phyloP scores from a whole-genome alignment of 35 echinoderm and acorn worm species.

The Lytechinus variegatus region DNA sequence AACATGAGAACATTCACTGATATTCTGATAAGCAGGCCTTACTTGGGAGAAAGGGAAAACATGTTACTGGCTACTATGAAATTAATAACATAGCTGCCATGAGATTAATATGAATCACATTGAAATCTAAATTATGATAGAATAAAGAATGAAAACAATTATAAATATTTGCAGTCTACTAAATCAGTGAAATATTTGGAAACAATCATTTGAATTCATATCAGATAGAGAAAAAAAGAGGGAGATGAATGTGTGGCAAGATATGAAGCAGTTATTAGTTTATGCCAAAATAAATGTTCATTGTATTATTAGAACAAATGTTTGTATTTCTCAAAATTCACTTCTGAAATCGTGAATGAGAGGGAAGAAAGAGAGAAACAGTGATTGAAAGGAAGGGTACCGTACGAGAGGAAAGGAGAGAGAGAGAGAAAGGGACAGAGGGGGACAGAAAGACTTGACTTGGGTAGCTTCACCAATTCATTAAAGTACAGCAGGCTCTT shows the following conservation, averaged over 20 bases:
- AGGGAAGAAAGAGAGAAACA: background rate
- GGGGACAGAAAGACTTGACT: background rate
- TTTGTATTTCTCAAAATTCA: background rate
- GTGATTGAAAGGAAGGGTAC: background rate
- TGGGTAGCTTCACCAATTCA: too few relatives aligned
- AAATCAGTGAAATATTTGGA: background rate
- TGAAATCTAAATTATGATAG: background rate
- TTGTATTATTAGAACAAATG: background rate
- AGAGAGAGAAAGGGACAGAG: background rate
- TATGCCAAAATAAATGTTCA: background rate
- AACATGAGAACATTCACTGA: background rate
- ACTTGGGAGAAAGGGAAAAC: background rate
- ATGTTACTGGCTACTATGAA: background rate
- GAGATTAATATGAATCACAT: background rate
- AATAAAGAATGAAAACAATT: background rate
- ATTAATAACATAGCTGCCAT: background rate
- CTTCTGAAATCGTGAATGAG: background rate
- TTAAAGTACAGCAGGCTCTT: too few relatives aligned
- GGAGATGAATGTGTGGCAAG: background rate
- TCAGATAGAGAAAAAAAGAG: background rate
- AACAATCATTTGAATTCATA: background rate
- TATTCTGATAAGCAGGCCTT: background rate
- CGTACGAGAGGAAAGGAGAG: background rate
- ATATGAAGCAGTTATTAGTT: background rate
- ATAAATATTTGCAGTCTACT: background rate